phyloP scores from a whole-genome alignment of 2,797 vertebrate genomes.

The Myiotriccus ornatus region DNA sequence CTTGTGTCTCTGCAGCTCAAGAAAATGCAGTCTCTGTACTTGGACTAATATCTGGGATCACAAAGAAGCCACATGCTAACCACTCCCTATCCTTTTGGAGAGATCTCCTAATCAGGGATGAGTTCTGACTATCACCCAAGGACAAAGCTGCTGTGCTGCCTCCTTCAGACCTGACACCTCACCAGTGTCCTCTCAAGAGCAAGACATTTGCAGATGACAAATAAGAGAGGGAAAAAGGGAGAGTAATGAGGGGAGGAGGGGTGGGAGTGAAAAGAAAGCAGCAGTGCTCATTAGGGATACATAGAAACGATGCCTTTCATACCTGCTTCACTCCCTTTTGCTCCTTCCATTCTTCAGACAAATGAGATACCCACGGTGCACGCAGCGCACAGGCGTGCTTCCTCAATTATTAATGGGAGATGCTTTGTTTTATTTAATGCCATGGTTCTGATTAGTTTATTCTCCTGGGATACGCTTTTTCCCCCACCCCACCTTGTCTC shows the following conservation, averaged over 20 bases:
- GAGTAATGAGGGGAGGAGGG: not conserved
- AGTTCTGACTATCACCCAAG: not conserved
- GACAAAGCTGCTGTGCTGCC: not conserved
- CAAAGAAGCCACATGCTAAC: not conserved
- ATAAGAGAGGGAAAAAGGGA: not conserved
- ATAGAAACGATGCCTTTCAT: conserved; percentile 14
- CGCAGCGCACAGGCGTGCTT: not conserved
- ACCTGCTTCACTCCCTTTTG: not conserved
- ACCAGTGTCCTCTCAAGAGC: not conserved
- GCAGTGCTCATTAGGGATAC: conserved; percentile 42
- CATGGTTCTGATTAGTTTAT: conserved; percentile 7
- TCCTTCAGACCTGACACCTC: not conserved
- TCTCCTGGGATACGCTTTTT: not conserved
- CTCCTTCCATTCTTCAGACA: conserved; percentile 43
- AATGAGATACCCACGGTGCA: not conserved
- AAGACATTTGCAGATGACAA: not conserved
- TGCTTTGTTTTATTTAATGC: conserved; percentile 62
- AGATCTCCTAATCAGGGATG: not conserved
- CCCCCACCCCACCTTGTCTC: not conserved
- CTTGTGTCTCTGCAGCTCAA: not conserved
- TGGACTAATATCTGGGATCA: not conserved
- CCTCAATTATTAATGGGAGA: conserved; percentile 61
- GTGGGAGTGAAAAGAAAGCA: not conserved
- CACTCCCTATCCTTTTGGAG: not conserved
- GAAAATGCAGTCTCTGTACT: not conserved